Evolutionary conservation across 2,888 invertebrate genomes (phyloP).

Genomic region (Autographa gamma): DNA sequence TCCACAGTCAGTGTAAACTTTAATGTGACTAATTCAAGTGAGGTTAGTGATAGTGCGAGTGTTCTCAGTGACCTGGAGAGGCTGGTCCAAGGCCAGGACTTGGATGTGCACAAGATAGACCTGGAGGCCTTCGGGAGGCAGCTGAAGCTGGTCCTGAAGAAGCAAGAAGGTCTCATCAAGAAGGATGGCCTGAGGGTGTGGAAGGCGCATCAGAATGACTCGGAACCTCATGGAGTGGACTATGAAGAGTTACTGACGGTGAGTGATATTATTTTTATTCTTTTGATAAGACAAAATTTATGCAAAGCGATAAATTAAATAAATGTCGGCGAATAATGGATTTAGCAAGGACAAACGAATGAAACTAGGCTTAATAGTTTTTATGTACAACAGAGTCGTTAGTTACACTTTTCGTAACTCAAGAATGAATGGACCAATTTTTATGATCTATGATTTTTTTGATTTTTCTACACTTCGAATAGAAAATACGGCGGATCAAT

Average conservation of each 20-base stretch:
- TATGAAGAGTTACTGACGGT: constrained; percentile 94
- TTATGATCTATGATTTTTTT: no score
- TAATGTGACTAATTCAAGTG: constrained; percentile 81
- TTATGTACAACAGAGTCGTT: no score
- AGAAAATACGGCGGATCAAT: no score
- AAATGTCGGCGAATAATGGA: no score
- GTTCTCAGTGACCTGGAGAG: constrained; percentile 74
- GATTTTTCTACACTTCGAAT: no score
- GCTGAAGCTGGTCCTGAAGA: constrained; percentile 92
- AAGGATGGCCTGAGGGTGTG: constrained; percentile 94
- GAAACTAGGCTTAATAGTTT: no score
- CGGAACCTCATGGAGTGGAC: constrained; percentile 93
- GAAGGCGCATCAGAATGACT: constrained; percentile 93
- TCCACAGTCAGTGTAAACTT: constrained; percentile 83
- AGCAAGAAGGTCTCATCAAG: constrained; percentile 93
- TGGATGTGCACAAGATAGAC: constrained; percentile 90
- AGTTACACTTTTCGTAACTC: no score
- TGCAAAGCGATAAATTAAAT: no score
- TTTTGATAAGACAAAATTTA: no score
- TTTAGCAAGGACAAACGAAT: no score
- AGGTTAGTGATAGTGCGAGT: constrained; percentile 71
- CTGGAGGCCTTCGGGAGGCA: constrained; percentile 94
- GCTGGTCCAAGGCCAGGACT: constrained; percentile 77
- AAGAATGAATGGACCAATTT: no score
- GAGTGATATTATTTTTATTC: constrained; percentile 75